A percentile compares a stretch with the other conserved stretches of the same genome.
Evolutionary conservation across 2,113 vertebrate species (phyloP).

Genomic region (Mirounga angustirostris): DNA sequence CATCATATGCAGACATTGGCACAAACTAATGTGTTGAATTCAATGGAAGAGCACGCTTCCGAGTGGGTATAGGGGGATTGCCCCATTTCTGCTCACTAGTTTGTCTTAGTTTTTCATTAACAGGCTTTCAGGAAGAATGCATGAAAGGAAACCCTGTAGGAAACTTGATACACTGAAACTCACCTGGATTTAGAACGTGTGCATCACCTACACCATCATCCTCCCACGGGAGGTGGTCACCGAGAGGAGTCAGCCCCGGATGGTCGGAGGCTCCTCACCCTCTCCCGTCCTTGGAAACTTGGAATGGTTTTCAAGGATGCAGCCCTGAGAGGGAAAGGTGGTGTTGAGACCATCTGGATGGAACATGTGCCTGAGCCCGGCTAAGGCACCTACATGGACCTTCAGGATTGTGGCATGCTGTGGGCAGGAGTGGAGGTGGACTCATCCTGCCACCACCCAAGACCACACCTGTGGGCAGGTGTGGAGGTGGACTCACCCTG

Average conservation of each 20-base stretch:
- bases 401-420: neutral
- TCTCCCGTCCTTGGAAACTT: neutral
- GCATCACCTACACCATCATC: too few species aligned
- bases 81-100: neutral
- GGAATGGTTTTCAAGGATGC: neutral
- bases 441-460: neutral
- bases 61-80: neutral
- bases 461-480: neutral
- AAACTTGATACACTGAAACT: neutral
- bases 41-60: neutral
- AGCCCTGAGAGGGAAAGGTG: neutral
- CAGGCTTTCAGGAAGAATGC: neutral
- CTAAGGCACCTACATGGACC: neutral
- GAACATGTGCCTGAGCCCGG: neutral
- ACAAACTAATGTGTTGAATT: neutral
- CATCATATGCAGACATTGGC: neutral
- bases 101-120: neutral
- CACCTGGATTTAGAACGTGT: neutral
- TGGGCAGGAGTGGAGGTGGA: too few species aligned
- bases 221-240: neutral
- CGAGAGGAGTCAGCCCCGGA: neutral
- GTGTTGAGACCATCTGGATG: too few species aligned
- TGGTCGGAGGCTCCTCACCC: neutral
- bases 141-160: neutral
- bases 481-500: neutral